Conservation (phyloP, 2,797 vertebrate genomes). For the Hydrocynus forskahlii region DNA sequence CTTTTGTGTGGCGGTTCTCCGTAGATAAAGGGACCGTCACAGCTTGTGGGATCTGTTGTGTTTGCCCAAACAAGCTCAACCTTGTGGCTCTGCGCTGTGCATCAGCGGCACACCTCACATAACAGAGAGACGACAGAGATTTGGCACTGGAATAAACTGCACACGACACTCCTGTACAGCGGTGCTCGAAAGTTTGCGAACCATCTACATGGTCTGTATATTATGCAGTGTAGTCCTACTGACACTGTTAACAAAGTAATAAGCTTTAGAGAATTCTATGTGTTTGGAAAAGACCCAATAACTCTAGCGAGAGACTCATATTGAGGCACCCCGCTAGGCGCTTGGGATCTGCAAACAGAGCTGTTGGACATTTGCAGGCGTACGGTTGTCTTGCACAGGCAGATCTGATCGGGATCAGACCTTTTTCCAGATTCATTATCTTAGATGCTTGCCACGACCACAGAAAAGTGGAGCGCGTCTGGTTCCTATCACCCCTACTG, state of each 20-base stretch:
- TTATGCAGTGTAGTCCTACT: not conserved
- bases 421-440: not conserved
- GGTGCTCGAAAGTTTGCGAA: too few species aligned
- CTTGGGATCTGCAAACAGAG: not conserved
- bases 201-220: too few species aligned
- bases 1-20: not conserved
- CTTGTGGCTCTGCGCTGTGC: not conserved
- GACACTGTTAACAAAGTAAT: not conserved
- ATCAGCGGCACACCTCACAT: not conserved
- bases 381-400: not conserved
- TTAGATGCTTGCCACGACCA: conserved; percentile 4
- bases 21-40: conserved; percentile 9
- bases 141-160: not conserved
- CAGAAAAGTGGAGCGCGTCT: not conserved
- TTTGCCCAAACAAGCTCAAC: not conserved
- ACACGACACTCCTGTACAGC: not conserved
- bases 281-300: not conserved
- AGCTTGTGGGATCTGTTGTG: not conserved
- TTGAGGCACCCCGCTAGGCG: too few species aligned
- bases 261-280: not conserved
- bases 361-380: not conserved
- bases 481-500: not conserved
- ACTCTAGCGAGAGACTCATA: too few species aligned
- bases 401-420: conserved; percentile 4
- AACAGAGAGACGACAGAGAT: not conserved